Evolutionary conservation across 2,888 invertebrate species (phyloP).

Genomic region (Bellardia bayeri): DNA sequence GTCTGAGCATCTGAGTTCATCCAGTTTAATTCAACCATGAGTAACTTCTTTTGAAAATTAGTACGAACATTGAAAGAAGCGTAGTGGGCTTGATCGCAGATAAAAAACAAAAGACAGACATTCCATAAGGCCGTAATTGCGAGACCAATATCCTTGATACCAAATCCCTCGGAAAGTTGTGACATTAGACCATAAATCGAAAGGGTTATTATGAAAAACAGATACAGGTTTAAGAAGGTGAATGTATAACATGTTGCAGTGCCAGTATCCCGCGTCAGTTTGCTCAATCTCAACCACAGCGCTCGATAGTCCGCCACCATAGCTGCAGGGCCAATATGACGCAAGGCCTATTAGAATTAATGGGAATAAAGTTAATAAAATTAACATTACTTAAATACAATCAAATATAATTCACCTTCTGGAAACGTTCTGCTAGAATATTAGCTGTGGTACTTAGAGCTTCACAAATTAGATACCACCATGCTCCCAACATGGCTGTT

Average conservation of each 20-base stretch:
- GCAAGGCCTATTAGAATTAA: conserved; percentile 85
- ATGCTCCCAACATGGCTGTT: conserved; percentile 89
- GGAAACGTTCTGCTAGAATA: conserved; percentile 88
- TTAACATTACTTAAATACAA: neutral
- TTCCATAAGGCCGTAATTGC: conserved; percentile 88
- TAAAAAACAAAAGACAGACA: conserved; percentile 88
- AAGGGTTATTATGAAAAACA: conserved; percentile 90
- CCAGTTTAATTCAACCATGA: conserved; percentile 90
- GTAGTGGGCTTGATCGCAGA: conserved; percentile 90
- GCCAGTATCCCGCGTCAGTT: conserved; percentile 88
- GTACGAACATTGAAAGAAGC: conserved; percentile 90
- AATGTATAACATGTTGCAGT: conserved; percentile 89
- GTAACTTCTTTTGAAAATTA: conserved; percentile 89
- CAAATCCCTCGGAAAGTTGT: conserved; percentile 89
- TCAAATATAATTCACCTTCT: conserved; percentile 84
- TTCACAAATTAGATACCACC: conserved; percentile 89
- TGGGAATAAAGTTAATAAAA: neutral
- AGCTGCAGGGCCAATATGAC: conserved; percentile 88
- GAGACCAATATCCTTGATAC: conserved; percentile 89
- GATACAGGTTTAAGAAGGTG: conserved; percentile 88
- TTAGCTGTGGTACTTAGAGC: conserved; percentile 87
- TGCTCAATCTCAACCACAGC: conserved; percentile 89
- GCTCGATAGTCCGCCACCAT: conserved; percentile 89
- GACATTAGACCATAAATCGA: conserved; percentile 90
- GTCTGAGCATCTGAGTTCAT: conserved; percentile 91